Conservation (phyloP, 2,113 vertebrate species). For the Hyla sarda region DNA sequence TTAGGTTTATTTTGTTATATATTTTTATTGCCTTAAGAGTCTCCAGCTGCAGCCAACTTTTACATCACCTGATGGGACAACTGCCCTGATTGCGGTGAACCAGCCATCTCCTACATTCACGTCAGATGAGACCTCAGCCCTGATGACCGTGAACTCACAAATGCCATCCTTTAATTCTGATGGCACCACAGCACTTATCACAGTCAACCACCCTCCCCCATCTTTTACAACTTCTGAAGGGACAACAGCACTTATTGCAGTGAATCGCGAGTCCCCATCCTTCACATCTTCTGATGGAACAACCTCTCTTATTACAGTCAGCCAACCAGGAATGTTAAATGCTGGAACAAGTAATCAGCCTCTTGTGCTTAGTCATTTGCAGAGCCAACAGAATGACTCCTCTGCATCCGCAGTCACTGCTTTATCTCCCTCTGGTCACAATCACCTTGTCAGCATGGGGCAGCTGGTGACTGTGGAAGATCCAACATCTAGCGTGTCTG, state of each 20-base stretch:
- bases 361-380: conserved; percentile 67
- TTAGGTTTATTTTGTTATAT: neutral
- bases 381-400: conserved; percentile 64
- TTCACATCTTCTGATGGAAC: conserved; percentile 71
- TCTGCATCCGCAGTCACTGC: conserved; percentile 60
- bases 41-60: conserved; percentile 76
- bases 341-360: conserved; percentile 67
- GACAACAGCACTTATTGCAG: conserved; percentile 67
- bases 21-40: conserved; percentile 70
- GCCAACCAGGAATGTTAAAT: conserved; percentile 68
- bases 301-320: conserved; percentile 68
- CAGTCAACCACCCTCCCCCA: conserved; percentile 70
- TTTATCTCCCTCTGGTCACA: conserved; percentile 64
- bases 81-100: conserved; percentile 69
- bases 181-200: conserved; percentile 66
- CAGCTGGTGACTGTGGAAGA: conserved; percentile 71
- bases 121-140: conserved; percentile 70
- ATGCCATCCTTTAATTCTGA: conserved; percentile 71
- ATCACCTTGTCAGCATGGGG: conserved; percentile 66
- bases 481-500: conserved; percentile 62
- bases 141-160: conserved; percentile 72
- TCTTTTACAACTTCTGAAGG: conserved; percentile 71
- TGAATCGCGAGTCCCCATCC: conserved; percentile 69
- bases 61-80: conserved; percentile 70
- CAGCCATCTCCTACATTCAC: conserved; percentile 73